A percentile compares a stretch with the other conserved stretches of the same genome.
phyloP scores from a whole-genome alignment of 2,888 invertebrate genomes.

The Chloroclysta siterata region DNA sequence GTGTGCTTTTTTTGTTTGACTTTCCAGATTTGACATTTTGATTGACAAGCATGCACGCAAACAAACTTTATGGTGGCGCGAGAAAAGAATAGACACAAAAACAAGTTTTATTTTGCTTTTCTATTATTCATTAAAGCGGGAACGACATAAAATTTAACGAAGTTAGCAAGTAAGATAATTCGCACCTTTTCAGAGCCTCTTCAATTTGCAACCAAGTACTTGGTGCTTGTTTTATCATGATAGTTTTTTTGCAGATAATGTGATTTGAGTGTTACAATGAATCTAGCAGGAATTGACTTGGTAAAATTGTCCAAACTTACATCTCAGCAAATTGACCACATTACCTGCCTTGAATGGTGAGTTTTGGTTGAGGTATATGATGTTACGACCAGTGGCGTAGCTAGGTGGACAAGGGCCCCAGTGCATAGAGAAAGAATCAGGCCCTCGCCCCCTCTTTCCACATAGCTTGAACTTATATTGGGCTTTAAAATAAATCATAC shows the following conservation, averaged over 20 bases:
- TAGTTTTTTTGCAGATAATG: slow-evolving; percentile 13
- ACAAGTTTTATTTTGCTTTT: slow-evolving; percentile 1
- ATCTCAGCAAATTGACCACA: slow-evolving; percentile 58
- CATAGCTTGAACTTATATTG: no score
- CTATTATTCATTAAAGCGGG: no score
- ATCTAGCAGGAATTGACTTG: slow-evolving; percentile 52
- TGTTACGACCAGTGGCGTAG: no score
- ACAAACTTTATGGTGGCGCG: not conserved
- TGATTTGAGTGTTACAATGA: slow-evolving; percentile 46
- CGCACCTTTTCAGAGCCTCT: not conserved
- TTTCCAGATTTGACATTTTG: no score
- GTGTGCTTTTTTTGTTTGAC: no score
- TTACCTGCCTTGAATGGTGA: slow-evolving; percentile 74
- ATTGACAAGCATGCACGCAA: no score
- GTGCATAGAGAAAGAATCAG: no score
- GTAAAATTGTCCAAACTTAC: slow-evolving; percentile 54
- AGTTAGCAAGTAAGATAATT: not conserved
- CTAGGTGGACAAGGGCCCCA: no score
- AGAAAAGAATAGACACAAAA: slow-evolving; percentile 1
- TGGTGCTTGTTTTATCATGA: not conserved
- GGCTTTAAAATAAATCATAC: no score
- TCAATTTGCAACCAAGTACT: not conserved
- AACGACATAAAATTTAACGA: no score
- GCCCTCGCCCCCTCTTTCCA: no score
- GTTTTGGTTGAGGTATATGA: slow-evolving; percentile 30